Evolutionary conservation across 2,888 invertebrate genomes (phyloP).

Genomic region (Smittia sp.): DNA sequence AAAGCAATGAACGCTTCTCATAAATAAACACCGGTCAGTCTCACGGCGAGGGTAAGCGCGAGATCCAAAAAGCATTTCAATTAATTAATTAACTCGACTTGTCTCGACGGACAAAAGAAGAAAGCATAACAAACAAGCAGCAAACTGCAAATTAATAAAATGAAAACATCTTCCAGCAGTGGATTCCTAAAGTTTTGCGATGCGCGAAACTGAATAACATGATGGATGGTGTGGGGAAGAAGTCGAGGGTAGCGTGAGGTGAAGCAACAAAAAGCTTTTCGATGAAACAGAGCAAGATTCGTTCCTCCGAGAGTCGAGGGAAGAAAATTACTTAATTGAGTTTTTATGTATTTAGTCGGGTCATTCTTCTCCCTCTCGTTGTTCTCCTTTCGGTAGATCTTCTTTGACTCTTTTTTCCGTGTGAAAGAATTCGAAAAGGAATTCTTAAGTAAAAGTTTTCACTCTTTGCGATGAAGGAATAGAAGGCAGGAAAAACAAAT

Average conservation of each 20-base stretch:
- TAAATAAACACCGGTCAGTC: neutral
- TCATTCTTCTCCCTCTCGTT: slow-evolving; percentile 18
- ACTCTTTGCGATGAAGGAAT: neutral
- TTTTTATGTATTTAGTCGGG: slow-evolving; percentile 28
- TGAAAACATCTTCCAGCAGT: neutral
- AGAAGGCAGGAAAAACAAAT: neutral
- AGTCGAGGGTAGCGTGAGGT: neutral
- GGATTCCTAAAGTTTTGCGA: neutral
- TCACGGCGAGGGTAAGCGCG: neutral
- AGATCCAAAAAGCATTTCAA: neutral
- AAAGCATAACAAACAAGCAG: slow-evolving; percentile 15
- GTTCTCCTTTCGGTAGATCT: neutral
- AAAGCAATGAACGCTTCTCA: neutral
- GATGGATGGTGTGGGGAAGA: neutral
- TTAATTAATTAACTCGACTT: slow-evolving; percentile 6
- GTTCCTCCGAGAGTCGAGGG: neutral
- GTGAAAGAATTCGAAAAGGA: slow-evolving; percentile 16
- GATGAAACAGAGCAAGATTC: neutral
- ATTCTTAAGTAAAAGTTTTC: neutral
- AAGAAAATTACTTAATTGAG: slow-evolving; percentile 24
- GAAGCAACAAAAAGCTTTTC: neutral
- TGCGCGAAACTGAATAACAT: neutral
- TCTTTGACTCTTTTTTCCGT: slow-evolving; percentile 23
- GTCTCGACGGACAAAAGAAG: neutral
- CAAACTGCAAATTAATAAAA: neutral